A percentile compares a stretch with the other conserved stretches of the same genome.
Conservation (phyloP, 1,140 invertebrate species). For the Drosophila nigrodunni region DNA sequence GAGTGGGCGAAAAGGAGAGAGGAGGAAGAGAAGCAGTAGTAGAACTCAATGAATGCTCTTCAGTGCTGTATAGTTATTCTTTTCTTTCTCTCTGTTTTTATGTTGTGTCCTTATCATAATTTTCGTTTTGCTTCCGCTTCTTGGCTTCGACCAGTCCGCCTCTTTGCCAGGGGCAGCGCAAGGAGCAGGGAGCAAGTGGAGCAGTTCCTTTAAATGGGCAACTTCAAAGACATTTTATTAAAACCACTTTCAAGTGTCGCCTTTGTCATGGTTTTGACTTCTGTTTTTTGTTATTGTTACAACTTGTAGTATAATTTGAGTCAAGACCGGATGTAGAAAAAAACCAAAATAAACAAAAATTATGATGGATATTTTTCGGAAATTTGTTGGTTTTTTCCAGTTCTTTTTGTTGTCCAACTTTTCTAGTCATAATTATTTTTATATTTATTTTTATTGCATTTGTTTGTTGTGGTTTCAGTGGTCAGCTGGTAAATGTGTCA, state of each 20-base stretch:
- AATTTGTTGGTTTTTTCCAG: not conserved
- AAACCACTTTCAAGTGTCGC: constrained; percentile 50
- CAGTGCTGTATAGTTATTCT: constrained; percentile 6
- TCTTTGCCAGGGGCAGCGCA: not conserved
- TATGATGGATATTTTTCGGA: constrained; percentile 31
- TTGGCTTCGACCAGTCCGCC: constrained; percentile 21
- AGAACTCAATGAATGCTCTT: constrained; percentile 8
- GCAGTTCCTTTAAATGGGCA: constrained; percentile 44
- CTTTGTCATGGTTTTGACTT: constrained; percentile 24
- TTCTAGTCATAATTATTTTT: constrained; percentile 61
- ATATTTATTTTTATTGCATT: constrained; percentile 71
- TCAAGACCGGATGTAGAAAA: constrained; percentile 16
- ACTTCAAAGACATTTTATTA: constrained; percentile 77
- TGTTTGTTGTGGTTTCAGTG: constrained; percentile 67
- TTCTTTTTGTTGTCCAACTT: constrained; percentile 42
- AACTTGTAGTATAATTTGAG: constrained; percentile 57
- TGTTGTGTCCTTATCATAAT: constrained; percentile 65
- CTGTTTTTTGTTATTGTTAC: constrained; percentile 41
- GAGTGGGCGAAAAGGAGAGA: not conserved
- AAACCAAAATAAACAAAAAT: constrained; percentile 10
- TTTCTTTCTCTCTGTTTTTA: constrained; percentile 1
- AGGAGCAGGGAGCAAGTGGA: not conserved
- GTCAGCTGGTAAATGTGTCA: constrained; percentile 31
- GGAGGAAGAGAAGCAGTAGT: not conserved
- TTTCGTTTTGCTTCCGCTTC: constrained; percentile 69